A percentile compares a stretch with the other conserved stretches of the same genome.
Evolutionary conservation across 2,113 vertebrate genomes (phyloP).

Genomic region (Prionailurus viverrinus): DNA sequence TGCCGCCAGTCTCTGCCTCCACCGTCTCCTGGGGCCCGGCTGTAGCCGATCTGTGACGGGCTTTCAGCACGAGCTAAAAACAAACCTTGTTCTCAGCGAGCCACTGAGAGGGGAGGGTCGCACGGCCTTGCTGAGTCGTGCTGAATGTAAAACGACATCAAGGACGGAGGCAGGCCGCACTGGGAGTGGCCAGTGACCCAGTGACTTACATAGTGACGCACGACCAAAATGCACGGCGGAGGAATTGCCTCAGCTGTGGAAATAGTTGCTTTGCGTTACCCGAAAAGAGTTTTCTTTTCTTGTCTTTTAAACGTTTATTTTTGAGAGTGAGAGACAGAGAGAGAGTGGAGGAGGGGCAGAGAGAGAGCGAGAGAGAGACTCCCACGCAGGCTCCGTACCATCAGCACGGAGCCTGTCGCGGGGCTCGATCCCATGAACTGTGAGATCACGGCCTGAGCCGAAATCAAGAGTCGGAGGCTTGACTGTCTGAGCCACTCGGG

Average conservation of each 20-base stretch:
- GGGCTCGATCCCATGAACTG: no score
- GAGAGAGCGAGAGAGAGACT: no score
- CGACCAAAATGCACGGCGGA: accelerated
- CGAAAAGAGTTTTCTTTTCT: not conserved
- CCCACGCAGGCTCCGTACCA: no score
- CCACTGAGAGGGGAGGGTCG: not conserved
- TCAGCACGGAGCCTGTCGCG: no score
- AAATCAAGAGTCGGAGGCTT: no score
- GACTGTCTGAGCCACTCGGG: no score
- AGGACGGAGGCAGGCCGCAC: accelerated
- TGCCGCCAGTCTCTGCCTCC: no score
- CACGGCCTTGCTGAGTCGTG: accelerated
- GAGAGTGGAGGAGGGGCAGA: no score
- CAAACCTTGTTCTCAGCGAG: accelerated
- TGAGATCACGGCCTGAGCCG: no score
- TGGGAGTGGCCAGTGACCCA: not conserved
- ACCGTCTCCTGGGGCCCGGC: not conserved
- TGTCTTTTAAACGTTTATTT: not conserved
- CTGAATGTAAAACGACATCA: accelerated
- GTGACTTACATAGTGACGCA: no score
- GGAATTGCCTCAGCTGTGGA: accelerated
- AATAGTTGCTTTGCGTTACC: not conserved
- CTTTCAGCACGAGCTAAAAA: not conserved
- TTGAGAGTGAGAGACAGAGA: no score
- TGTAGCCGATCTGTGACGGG: not conserved